A percentile compares a stretch with the other conserved stretches of the same genome.
These are phyloP conservation scores for Etia nguti DNA, from an alignment of 2,113 vertebrate genomes.

Conservation along the genomic window DNA sequence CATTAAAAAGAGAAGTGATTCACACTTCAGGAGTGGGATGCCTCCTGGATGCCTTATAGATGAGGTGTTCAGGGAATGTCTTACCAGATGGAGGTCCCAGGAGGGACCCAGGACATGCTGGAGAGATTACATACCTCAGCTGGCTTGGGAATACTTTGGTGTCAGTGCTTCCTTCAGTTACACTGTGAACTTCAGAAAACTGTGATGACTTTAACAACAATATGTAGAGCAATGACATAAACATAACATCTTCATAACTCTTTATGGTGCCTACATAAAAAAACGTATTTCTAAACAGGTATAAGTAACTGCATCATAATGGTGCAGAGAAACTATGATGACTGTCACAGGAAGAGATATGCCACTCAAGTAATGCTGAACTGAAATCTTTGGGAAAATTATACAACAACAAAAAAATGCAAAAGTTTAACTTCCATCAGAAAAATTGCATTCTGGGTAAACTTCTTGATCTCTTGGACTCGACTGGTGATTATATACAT, in stretches of 20 bases:
- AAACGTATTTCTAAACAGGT: neutral
- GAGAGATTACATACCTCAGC: neutral
- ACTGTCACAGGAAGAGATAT: neutral
- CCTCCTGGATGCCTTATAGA: neutral
- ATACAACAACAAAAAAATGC: neutral
- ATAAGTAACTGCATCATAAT: neutral
- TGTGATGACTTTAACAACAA: neutral
- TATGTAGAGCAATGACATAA: neutral
- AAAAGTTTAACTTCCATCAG: neutral
- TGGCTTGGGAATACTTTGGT: neutral
- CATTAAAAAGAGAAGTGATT: neutral
- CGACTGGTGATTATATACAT: neutral
- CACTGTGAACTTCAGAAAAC: neutral
- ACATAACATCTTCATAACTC: neutral
- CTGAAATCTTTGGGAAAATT: neutral
- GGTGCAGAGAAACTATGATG: neutral
- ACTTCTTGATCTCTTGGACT: neutral
- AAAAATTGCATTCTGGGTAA: neutral
- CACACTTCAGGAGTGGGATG: neutral
- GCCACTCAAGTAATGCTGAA: neutral
- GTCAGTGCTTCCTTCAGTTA: neutral
- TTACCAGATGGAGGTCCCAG: neutral
- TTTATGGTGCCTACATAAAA: neutral
- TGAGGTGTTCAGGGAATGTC: neutral
- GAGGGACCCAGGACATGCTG: neutral